Conservation (phyloP, 2,888 invertebrate genomes). For the Lamellibrachia columna region DNA sequence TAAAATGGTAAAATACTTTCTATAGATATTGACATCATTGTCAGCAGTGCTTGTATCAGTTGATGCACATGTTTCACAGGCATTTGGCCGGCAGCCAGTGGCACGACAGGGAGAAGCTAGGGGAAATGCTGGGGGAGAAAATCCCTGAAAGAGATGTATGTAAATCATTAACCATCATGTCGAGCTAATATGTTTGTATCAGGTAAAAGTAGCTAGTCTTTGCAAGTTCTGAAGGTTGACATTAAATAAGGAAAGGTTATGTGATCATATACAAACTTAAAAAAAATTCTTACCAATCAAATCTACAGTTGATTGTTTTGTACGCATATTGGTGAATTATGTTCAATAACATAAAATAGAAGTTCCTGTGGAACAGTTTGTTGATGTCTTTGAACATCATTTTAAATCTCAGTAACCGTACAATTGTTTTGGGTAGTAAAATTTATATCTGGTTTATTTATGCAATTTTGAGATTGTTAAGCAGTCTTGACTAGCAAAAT, state of each 20-base stretch:
- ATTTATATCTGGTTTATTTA: not conserved
- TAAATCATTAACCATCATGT: not conserved
- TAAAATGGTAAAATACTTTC: no score
- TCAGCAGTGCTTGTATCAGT: not conserved
- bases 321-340: not conserved
- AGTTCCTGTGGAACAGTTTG: not conserved
- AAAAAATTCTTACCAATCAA: no score
- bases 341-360: not conserved
- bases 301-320: not conserved
- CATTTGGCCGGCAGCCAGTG: constrained; percentile 40
- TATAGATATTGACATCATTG: not conserved
- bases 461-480: no score
- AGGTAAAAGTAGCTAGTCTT: not conserved
- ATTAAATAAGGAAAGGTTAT: not conserved
- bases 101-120: constrained; percentile 30
- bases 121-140: constrained; percentile 42
- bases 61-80: constrained; percentile 29
- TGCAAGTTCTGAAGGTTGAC: not conserved
- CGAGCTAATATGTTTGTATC: not conserved
- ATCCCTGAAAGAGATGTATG: constrained; percentile 43
- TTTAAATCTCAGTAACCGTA: not conserved
- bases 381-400: not conserved
- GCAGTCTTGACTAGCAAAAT: no score
- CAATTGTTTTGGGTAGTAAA: not conserved
- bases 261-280: not conserved